These are phyloP conservation scores for Remorina albescens DNA, from an alignment of 2,797 vertebrate genomes.

Conservation along the genomic window DNA sequence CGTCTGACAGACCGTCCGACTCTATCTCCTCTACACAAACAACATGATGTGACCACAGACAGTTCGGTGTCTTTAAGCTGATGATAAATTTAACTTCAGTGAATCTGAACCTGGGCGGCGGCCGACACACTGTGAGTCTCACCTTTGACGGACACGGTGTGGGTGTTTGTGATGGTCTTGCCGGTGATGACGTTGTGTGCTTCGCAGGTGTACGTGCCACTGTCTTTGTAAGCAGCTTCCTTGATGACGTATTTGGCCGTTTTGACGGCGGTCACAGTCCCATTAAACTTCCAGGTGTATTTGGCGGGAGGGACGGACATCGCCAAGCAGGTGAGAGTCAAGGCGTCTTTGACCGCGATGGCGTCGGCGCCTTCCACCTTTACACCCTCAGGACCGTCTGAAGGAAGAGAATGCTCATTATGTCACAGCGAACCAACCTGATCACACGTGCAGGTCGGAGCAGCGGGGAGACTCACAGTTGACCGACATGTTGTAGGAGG, in stretches of 20 bases:
- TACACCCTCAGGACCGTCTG: conserved; percentile 77
- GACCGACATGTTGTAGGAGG: conserved; percentile 61
- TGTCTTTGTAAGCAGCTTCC: conserved; percentile 6
- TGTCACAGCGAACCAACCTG: background rate
- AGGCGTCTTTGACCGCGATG: background rate
- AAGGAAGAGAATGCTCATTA: background rate
- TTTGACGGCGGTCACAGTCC: fast-evolving
- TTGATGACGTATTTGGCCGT: fast-evolving
- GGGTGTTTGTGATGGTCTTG: fast-evolving
- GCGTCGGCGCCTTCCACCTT: fast-evolving
- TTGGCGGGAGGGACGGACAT: conserved; percentile 59
- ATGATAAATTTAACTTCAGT: too few relatives aligned
- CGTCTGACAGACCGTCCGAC: conserved; percentile 76
- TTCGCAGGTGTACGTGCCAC: conserved; percentile 76
- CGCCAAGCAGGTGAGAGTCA: conserved; percentile 52
- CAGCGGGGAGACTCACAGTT: conserved; percentile 85
- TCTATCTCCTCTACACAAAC: conserved; percentile 52
- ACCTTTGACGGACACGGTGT: conserved; percentile 76
- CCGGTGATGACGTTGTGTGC: conserved; percentile 73
- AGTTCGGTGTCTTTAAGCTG: too few relatives aligned
- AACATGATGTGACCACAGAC: too few relatives aligned
- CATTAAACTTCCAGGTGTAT: conserved; percentile 80
- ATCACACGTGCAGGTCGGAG: too few relatives aligned
- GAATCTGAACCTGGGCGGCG: too few relatives aligned
- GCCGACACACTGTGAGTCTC: conserved; percentile 22